Evolutionary conservation across 1,140 invertebrate genomes (phyloP), one percentile per base, ranked within the genome.

Genomic region (Oedothorax gibbosus): DNA sequence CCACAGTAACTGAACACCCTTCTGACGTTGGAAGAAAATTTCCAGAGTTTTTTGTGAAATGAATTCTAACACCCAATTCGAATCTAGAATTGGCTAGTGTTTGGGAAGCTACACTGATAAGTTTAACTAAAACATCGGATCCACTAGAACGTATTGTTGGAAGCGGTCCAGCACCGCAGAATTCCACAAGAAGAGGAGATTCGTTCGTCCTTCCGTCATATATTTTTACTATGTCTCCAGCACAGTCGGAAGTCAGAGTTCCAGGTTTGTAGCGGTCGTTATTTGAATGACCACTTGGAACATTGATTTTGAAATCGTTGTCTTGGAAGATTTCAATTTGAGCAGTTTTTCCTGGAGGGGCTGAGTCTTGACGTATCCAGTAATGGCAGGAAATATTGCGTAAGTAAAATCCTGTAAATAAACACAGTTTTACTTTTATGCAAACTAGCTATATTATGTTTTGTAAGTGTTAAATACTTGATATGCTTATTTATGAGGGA

Each of bases 131-230:
- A 84, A 96, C 91, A 89, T 96, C 95, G 54, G 95, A 94, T 0
- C 95, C 95, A 88, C 95, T 96, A 79, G 95, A 96, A 51, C 86
- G 69, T 12, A 96, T 95, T 88, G 95, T 94, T 0, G 96, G 95
- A 21, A 96, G 93, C 0, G 93, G 93, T 56, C 95, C 96, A 35
- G 94, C 94, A 3, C 96, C 96, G 88, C 96, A 97, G 89, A 97
- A 96, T 90, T 95, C 95, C 84, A 97, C 90, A 86, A 97, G 94
- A 84, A 97, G 93, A 9, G 96, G 95, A 90, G 96, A 95, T 87
- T 95, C 92, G 10, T 95, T 96, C 71, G 95, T 96, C 88, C 96
- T 96, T 60, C 96, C 95, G 88, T 97, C 96, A 90, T 96, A 97
- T 56, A 97, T 94, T 90, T 95, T 92, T 87, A 96, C 95, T 89